These are phyloP conservation scores for Homalodisca vitripennis DNA, from an alignment of 1,140 invertebrate species.

Conservation along the genomic window DNA sequence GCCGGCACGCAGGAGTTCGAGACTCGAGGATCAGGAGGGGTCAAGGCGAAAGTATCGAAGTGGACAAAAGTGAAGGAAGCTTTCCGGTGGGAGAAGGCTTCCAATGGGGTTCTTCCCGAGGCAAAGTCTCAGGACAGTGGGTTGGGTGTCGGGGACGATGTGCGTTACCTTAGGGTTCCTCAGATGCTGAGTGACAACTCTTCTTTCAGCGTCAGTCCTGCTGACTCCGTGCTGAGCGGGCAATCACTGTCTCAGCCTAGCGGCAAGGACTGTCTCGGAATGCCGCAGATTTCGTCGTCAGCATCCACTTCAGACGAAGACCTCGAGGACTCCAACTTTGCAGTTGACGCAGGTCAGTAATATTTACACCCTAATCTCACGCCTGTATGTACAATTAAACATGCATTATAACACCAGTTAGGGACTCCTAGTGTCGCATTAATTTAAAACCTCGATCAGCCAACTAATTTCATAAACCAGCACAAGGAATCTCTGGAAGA, in stretches of 20 bases:
- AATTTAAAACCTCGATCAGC: no score
- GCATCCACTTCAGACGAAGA: slow-evolving; percentile 56
- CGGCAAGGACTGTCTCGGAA: slow-evolving; percentile 48
- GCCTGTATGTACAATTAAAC: background rate
- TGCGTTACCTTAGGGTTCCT: slow-evolving; percentile 53
- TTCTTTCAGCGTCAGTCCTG: no score
- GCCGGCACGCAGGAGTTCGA: slow-evolving; percentile 48
- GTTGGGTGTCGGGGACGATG: slow-evolving; percentile 46
- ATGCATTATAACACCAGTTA: no score
- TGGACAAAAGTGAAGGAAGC: slow-evolving; percentile 83
- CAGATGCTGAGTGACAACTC: slow-evolving; percentile 33
- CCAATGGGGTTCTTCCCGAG: slow-evolving; percentile 45
- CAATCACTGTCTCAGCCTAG: no score
- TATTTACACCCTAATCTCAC: background rate
- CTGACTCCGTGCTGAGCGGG: slow-evolving; percentile 52
- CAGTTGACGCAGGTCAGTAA: slow-evolving; percentile 23
- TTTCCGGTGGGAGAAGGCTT: slow-evolving; percentile 70
- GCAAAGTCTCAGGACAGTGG: slow-evolving; percentile 50
- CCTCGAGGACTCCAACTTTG: no score
- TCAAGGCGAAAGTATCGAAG: slow-evolving; percentile 65
- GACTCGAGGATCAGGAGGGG: slow-evolving; percentile 46
- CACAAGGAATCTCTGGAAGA: no score
- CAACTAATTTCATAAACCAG: no score
- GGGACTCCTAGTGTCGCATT: no score
- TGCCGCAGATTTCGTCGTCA: slow-evolving; percentile 49